Conservation (phyloP, 2,888 invertebrate species). For the Barypeithes pellucidus region DNA sequence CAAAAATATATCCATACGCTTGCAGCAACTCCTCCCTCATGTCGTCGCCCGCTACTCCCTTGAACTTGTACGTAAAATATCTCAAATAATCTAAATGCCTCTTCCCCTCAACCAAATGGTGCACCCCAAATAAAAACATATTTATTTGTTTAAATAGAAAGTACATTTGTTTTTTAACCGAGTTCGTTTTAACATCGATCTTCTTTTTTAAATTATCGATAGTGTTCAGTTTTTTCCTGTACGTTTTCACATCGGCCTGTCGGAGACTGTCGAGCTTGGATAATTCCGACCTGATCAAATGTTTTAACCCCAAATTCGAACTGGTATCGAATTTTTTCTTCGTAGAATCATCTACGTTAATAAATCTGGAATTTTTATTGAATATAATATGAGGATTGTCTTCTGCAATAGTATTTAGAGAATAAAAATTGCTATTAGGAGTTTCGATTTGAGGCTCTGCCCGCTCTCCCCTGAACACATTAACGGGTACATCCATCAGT, state of each 20-base stretch:
- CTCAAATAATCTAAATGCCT: conserved; percentile 56
- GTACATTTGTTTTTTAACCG: conserved; percentile 41
- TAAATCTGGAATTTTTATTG: not conserved
- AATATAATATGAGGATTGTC: not conserved
- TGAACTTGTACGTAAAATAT: conserved; percentile 46
- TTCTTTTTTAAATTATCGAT: conserved; percentile 43
- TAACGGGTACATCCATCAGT: not conserved
- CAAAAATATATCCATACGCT: conserved; percentile 60
- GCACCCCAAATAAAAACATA: conserved; percentile 60
- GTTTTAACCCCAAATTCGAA: conserved; percentile 27
- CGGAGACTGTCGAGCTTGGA: conserved; percentile 37
- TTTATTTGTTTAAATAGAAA: conserved; percentile 55
- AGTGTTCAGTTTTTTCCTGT: conserved; percentile 41
- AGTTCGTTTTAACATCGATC: conserved; percentile 28
- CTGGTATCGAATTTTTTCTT: conserved; percentile 37
- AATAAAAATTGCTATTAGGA: not conserved
- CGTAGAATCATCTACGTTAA: conserved; percentile 35
- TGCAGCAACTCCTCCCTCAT: conserved; percentile 51
- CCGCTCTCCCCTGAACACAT: not conserved
- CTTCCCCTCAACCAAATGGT: conserved; percentile 54
- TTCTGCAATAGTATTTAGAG: not conserved
- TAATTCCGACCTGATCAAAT: conserved; percentile 46
- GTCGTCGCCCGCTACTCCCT: not conserved
- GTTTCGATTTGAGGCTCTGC: not conserved
- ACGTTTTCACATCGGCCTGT: conserved; percentile 15